These are phyloP conservation scores for Volucella inflata DNA, from an alignment of 2,888 invertebrate species.

Conservation along the genomic window DNA sequence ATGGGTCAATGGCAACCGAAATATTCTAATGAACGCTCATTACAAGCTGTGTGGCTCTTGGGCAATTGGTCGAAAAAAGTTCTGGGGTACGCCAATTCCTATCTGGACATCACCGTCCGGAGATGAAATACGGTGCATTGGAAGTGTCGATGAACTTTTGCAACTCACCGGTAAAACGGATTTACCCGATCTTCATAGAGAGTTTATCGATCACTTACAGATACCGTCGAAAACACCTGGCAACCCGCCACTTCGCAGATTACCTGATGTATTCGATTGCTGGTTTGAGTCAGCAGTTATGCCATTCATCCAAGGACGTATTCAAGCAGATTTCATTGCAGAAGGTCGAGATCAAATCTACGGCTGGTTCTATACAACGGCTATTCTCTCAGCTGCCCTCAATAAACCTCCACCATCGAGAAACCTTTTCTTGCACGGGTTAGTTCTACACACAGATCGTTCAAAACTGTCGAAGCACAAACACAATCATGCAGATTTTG, in stretches of 20 bases:
- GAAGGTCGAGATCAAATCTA: slow-evolving; percentile 97
- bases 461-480: slow-evolving; percentile 99
- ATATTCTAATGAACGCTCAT: slow-evolving; percentile 85
- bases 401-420: slow-evolving; percentile 97
- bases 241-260: slow-evolving; percentile 92
- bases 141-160: slow-evolving; percentile 94
- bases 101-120: slow-evolving; percentile 96
- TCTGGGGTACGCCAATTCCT: slow-evolving; percentile 99
- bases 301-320: slow-evolving; percentile 97
- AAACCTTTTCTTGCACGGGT: slow-evolving; percentile 96
- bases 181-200: slow-evolving; percentile 94
- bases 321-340: slow-evolving; percentile 98
- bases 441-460: slow-evolving; percentile 95
- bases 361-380: slow-evolving; percentile 98
- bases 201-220: slow-evolving; percentile 93
- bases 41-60: slow-evolving; percentile 97
- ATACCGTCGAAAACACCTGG: slow-evolving; percentile 93
- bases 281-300: slow-evolving; percentile 99
- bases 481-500: slow-evolving; percentile 97
- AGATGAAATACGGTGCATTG: slow-evolving; percentile 94
- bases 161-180: slow-evolving; percentile 89
- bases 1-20: slow-evolving; percentile 98
- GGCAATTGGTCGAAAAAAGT: slow-evolving; percentile 97
- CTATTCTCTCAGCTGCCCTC: slow-evolving; percentile 95
- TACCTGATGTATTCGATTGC: slow-evolving; percentile 97